phyloP scores from a whole-genome alignment of 2,113 vertebrate genomes.

The Passerina amoena region DNA sequence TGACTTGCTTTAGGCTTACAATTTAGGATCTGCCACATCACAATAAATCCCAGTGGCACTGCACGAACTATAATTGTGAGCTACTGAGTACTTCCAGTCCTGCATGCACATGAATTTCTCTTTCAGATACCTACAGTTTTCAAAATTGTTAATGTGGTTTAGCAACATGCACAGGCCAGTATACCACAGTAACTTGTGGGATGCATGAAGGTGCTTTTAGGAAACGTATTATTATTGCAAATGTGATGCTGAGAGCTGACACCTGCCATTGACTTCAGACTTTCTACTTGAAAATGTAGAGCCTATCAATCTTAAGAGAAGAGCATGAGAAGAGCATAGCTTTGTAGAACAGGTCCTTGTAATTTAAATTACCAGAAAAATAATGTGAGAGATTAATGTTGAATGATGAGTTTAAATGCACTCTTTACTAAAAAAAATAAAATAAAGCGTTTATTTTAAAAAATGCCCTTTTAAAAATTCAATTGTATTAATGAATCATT shows the following conservation, averaged over 20 bases:
- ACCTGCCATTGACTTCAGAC: background rate
- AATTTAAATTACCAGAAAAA: background rate
- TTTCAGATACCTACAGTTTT: background rate
- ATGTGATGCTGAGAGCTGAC: background rate
- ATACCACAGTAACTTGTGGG: background rate
- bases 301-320: background rate
- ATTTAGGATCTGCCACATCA: background rate
- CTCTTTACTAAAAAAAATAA: background rate
- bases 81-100: background rate
- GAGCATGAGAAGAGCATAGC: background rate
- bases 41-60: background rate
- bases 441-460: background rate
- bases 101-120: fast-evolving
- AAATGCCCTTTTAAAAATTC: background rate
- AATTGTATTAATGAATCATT: background rate
- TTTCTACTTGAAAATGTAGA: background rate
- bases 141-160: background rate
- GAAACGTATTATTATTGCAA: background rate
- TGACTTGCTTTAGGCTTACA: background rate
- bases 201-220: background rate
- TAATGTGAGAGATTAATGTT: background rate
- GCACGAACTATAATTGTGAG: background rate
- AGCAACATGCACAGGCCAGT: background rate
- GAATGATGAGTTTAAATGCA: constrained; percentile 37
- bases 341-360: background rate